These are phyloP conservation scores for Melolontha melolontha DNA, from an alignment of 2,888 invertebrate genomes.

Conservation along the genomic window DNA sequence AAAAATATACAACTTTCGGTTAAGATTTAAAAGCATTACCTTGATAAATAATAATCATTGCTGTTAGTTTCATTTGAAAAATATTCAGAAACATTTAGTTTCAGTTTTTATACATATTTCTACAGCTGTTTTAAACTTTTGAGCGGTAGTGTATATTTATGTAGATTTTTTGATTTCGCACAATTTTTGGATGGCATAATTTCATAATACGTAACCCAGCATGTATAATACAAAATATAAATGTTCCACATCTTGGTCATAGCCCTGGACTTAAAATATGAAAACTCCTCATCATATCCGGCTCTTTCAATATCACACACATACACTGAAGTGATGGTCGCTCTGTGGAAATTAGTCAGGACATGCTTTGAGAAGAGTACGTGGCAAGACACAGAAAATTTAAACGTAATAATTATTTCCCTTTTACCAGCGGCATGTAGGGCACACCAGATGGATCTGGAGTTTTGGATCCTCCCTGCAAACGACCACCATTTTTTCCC, in stretches of 20 bases:
- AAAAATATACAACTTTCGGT: too few relatives aligned
- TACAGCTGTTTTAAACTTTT: too few relatives aligned
- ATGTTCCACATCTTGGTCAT: constrained; percentile 3
- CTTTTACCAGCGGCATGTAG: constrained; percentile 4
- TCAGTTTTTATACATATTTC: too few relatives aligned
- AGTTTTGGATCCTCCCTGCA: too few relatives aligned
- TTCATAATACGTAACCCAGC: constrained; percentile 11
- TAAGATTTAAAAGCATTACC: too few relatives aligned
- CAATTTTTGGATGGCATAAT: background rate
- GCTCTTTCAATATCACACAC: constrained; percentile 19
- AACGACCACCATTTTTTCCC: too few relatives aligned
- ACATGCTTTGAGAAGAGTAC: constrained; percentile 19
- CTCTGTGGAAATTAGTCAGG: constrained; percentile 35
- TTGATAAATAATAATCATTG: too few relatives aligned
- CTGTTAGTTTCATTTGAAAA: too few relatives aligned
- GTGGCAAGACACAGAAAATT: constrained; percentile 32
- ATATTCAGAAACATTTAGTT: too few relatives aligned
- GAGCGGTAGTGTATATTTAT: too few relatives aligned
- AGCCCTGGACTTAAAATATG: constrained; percentile 9
- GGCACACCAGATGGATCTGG: too few relatives aligned
- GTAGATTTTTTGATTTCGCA: too few relatives aligned
- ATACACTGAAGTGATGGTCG: constrained; percentile 18
- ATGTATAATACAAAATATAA: constrained; percentile 17
- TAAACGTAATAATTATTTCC: constrained; percentile 34
- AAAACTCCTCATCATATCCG: constrained; percentile 29